phyloP scores from a whole-genome alignment of 1,140 invertebrate genomes.

The Brachionus rotundiformis region DNA sequence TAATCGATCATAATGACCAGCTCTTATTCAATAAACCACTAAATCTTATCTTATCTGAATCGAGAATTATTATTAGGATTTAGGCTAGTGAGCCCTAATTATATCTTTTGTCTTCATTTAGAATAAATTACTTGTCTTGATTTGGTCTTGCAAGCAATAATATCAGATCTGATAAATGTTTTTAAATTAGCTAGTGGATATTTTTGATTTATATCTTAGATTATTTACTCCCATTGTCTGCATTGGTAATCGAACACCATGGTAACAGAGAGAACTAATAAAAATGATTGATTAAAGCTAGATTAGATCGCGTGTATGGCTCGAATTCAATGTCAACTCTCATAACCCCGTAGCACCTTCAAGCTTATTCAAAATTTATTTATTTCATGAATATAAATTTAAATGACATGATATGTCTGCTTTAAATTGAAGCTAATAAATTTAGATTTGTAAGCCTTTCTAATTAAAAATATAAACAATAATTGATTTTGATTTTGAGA shows the following conservation, averaged over 20 bases:
- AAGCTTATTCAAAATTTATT: not conserved
- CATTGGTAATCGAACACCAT: not conserved
- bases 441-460: not conserved
- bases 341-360: not conserved
- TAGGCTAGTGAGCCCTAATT: not conserved
- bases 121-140: slow-evolving; percentile 21
- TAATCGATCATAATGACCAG: slow-evolving; percentile 16
- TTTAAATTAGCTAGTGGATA: not conserved
- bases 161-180: slow-evolving; percentile 19
- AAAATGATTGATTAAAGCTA: slow-evolving; percentile 41
- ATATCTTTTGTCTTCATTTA: not conserved
- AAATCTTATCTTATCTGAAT: not conserved
- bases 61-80: not conserved
- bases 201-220: slow-evolving; percentile 45
- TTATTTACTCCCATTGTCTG: slow-evolving; percentile 6
- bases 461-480: slow-evolving; percentile 24
- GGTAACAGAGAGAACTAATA: not conserved
- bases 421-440: not conserved
- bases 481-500: slow-evolving; percentile 34
- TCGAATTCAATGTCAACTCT: not conserved
- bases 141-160: not conserved
- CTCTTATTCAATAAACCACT: not conserved
- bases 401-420: slow-evolving; percentile 49
- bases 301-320: not conserved
- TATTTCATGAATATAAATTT: slow-evolving; percentile 36